phyloP scores from a whole-genome alignment of 1,140 invertebrate species.

The Diorhabda sublineata region DNA sequence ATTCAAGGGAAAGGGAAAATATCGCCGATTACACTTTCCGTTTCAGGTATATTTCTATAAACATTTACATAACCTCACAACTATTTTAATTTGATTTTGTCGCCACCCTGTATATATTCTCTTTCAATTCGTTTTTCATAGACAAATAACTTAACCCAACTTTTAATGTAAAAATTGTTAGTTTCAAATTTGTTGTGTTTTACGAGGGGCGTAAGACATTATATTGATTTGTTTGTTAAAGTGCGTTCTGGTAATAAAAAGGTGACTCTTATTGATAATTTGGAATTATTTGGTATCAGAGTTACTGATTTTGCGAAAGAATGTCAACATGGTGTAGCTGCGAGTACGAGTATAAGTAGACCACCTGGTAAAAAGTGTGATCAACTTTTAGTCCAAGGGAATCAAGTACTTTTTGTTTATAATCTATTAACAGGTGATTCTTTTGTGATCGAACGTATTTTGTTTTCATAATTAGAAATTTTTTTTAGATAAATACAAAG shows the following conservation, averaged over 20 bases:
- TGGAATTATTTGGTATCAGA: constrained; percentile 80
- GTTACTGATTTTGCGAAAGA: constrained; percentile 73
- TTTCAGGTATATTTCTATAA: constrained; percentile 52
- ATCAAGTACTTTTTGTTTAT: constrained; percentile 76
- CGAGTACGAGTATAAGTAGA: constrained; percentile 76
- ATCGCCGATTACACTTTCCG: constrained; percentile 72
- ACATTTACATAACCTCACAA: too few relatives aligned
- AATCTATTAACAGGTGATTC: constrained; percentile 64
- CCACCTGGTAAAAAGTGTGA: constrained; percentile 68
- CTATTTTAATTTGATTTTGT: too few relatives aligned
- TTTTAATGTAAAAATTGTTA: too few relatives aligned
- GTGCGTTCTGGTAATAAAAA: constrained; percentile 80
- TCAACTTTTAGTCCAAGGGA: constrained; percentile 85
- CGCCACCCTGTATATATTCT: too few relatives aligned
- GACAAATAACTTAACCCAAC: too few relatives aligned
- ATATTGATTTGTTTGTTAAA: not conserved
- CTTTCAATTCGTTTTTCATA: too few relatives aligned
- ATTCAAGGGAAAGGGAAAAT: constrained; percentile 69
- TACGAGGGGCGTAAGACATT: too few relatives aligned
- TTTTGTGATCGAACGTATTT: not conserved
- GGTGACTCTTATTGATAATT: constrained; percentile 83
- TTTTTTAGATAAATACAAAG: constrained; percentile 58
- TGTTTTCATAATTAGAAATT: constrained; percentile 16
- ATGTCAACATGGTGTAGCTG: constrained; percentile 79
- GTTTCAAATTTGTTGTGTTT: too few relatives aligned